phyloP scores from a whole-genome alignment of 2,113 vertebrate species.

The Gyps fulvus region DNA sequence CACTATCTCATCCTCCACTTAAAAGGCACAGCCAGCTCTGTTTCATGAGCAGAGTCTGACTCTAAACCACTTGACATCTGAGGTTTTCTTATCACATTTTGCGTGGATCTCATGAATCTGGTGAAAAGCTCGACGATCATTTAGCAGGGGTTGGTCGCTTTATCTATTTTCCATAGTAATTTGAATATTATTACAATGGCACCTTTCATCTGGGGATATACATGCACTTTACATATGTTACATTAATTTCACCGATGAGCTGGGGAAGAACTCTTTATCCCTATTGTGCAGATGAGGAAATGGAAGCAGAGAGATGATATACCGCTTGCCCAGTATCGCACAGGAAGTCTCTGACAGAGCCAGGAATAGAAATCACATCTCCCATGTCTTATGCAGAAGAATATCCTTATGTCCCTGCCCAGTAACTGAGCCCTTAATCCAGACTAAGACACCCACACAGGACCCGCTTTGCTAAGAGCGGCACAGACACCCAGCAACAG shows the following conservation, averaged over 20 bases:
- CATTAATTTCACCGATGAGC: constrained; percentile 64
- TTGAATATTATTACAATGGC: constrained; percentile 69
- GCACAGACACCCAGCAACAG: background rate
- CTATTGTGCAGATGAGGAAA: constrained; percentile 62
- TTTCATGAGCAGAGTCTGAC: constrained; percentile 44
- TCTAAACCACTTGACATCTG: constrained; percentile 65
- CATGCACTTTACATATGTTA: constrained; percentile 68
- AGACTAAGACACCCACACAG: constrained; percentile 52
- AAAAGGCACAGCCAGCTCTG: constrained; percentile 40
- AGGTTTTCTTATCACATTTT: constrained; percentile 59
- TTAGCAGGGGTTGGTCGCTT: constrained; percentile 57
- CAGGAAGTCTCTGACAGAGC: constrained; percentile 63
- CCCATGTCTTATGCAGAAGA: constrained; percentile 60
- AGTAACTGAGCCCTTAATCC: constrained; percentile 58
- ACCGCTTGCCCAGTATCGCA: constrained; percentile 37
- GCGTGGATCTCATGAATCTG: constrained; percentile 61
- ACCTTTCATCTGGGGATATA: constrained; percentile 68
- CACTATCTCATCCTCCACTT: constrained; percentile 48
- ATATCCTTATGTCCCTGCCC: constrained; percentile 43
- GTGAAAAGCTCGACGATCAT: constrained; percentile 55
- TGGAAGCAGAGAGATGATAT: constrained; percentile 45
- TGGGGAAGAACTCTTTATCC: constrained; percentile 64
- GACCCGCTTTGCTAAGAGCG: background rate
- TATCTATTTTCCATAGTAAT: constrained; percentile 67
- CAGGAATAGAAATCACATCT: constrained; percentile 61